Evolutionary conservation across 2,797 vertebrate genomes (phyloP), one percentile per base, ranked within the genome.

Genomic region (Ptychadena robeensis): DNA sequence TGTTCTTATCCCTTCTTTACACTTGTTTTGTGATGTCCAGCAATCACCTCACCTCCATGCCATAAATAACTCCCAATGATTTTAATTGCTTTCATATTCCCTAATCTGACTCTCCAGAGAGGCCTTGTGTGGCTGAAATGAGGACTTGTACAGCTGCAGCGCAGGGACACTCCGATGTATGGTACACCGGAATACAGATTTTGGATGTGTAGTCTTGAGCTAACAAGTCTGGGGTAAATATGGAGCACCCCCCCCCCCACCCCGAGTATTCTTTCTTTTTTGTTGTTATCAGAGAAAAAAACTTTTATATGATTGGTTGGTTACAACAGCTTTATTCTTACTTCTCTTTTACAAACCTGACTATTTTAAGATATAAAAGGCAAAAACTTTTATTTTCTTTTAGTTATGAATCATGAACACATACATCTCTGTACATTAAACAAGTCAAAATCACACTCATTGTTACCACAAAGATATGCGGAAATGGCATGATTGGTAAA

Each of bases 1-100:
- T 85, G 63, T 88, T 90, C 86, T 82, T 88, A 82, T 88, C 84
- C 81, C 87, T 57, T 86, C 83, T 57, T 63, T 83, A 90, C 87
- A 81, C 88, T 89, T 86, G 87, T 91, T 91, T 92, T 89, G 91
- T 87, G 90, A 90, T 88, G 84, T 88, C 88, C 86, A 75, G 87
- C 91, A 90, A 91, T 90, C 88, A 88, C 87, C 91, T 92, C 91
- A 91, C 90, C 91, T 90, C 91, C 90, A 88, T 1, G 2, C 90
- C 91, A 87, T 94, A 93, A 94, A 93, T 93, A 94, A 94, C 92
- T 91, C 90, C 88, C 91, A 93, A 93, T 94, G 93, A 92, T 87
- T 91, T 93, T 94, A 95, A 94, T 93, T 93, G 93, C 92, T 92
- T 93, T 90, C 93, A 93, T 93, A 94, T 93, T 94, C 92, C 89